Percentiles rank a stretch among this genome's conserved stretches.
Conservation (phyloP, 2,113 vertebrate genomes). For the Nothocercus julius region DNA sequence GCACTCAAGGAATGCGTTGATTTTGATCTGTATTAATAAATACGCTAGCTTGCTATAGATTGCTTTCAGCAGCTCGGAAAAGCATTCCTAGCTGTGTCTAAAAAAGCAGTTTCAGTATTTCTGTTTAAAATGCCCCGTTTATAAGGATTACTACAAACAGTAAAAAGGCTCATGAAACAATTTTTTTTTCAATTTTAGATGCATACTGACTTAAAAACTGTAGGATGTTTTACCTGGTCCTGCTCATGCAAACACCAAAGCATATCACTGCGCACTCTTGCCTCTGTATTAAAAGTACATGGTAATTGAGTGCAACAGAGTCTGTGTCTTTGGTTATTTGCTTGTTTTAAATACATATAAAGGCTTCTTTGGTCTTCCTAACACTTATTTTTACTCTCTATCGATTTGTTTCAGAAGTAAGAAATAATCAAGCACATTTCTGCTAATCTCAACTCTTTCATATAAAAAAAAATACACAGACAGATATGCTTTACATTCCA, state of each 20-base stretch:
- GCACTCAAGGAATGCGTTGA: rapidly evolving
- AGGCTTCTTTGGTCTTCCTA: background rate
- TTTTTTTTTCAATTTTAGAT: background rate
- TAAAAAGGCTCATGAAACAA: background rate
- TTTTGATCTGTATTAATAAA: rapidly evolving
- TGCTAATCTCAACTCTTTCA: background rate
- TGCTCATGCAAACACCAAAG: background rate
- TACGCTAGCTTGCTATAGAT: background rate
- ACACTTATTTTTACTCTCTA: background rate
- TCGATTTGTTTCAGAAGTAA: background rate
- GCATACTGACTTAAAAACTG: background rate
- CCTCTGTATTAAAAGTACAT: background rate
- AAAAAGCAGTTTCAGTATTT: background rate
- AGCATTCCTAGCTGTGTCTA: background rate
- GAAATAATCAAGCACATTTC: background rate
- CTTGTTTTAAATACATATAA: background rate
- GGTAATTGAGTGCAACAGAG: background rate
- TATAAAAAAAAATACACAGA: background rate
- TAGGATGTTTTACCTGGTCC: background rate
- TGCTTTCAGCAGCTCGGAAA: background rate
- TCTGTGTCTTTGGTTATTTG: background rate
- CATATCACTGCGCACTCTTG: background rate
- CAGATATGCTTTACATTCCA: background rate
- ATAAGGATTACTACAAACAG: background rate
- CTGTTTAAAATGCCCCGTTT: background rate